Percentiles rank a stretch among this genome's conserved stretches.
These are phyloP conservation scores for Reinhardtius hippoglossoides DNA, from an alignment of 2,113 vertebrate species.

Conservation along the genomic window DNA sequence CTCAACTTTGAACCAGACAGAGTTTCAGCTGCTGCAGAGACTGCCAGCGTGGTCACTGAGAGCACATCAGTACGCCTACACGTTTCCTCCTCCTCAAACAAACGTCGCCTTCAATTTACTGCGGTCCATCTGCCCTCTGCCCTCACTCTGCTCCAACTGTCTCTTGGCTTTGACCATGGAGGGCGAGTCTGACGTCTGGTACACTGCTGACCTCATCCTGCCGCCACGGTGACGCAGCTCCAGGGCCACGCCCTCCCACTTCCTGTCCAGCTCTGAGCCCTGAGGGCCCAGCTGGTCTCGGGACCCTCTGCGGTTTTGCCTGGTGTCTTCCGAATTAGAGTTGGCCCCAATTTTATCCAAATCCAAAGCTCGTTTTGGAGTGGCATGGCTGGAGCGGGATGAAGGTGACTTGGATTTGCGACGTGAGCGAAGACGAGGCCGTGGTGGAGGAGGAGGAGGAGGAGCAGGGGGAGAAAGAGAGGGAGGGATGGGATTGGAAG, in stretches of 20 bases:
- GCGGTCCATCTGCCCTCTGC: slow-evolving; percentile 60
- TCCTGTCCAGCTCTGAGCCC: slow-evolving; percentile 78
- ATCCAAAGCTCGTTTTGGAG: slow-evolving; percentile 83
- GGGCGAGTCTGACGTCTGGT: slow-evolving; percentile 82
- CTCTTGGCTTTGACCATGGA: slow-evolving; percentile 78
- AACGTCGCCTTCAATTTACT: slow-evolving; percentile 90
- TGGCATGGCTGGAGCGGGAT: slow-evolving; percentile 56
- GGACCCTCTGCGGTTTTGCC: slow-evolving; percentile 28
- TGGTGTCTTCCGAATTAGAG: neutral
- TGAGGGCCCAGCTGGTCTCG: slow-evolving; percentile 19
- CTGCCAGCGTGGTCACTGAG: neutral
- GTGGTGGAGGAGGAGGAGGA: slow-evolving; percentile 49
- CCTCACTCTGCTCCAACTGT: slow-evolving; percentile 66
- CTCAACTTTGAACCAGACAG: slow-evolving; percentile 12
- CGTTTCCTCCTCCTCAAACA: slow-evolving; percentile 81
- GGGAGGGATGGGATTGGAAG: slow-evolving; percentile 46
- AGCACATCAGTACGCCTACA: neutral
- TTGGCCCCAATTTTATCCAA: slow-evolving; percentile 81
- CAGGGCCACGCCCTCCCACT: slow-evolving; percentile 83
- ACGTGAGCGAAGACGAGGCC: slow-evolving; percentile 63
- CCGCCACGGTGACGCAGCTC: slow-evolving; percentile 83
- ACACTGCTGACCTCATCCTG: slow-evolving; percentile 83
- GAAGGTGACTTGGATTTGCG: slow-evolving; percentile 72
- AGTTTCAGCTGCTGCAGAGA: slow-evolving; percentile 40
- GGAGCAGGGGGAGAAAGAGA: slow-evolving; percentile 43